A percentile compares a stretch with the other conserved stretches of the same genome.
Conservation (phyloP, 2,113 vertebrate genomes). For the Coreoperca whiteheadi region DNA sequence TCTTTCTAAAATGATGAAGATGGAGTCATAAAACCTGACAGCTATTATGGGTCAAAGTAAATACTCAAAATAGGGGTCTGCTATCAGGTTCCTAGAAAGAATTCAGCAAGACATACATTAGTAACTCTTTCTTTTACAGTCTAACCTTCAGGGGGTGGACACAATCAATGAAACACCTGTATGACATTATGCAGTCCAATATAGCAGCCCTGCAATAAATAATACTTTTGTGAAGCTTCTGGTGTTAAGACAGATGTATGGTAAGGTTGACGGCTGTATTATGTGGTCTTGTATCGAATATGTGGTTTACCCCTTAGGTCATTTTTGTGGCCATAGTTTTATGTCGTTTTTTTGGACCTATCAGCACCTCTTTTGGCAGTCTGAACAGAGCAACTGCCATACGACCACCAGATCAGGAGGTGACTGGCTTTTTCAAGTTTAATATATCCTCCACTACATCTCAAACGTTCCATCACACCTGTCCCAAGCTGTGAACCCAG, state of each 20-base stretch:
- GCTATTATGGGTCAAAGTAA: conserved; percentile 71
- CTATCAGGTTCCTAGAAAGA: conserved; percentile 58
- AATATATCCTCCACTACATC: neutral
- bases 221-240: conserved; percentile 24
- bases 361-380: too few species aligned
- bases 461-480: neutral
- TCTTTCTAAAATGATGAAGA: conserved; percentile 73
- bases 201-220: conserved; percentile 39
- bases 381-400: too few species aligned
- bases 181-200: conserved; percentile 29
- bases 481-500: conserved; percentile 21
- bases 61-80: conserved; percentile 61
- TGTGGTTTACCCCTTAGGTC: neutral
- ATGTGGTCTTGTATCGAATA: neutral
- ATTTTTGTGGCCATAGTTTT: too few species aligned
- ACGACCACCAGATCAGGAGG: neutral
- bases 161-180: conserved; percentile 57
- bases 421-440: neutral
- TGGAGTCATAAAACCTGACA: conserved; percentile 69
- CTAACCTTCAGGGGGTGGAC: conserved; percentile 41
- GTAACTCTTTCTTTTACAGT: conserved; percentile 62
- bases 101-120: conserved; percentile 41
- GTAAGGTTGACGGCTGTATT: neutral
- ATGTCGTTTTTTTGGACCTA: too few species aligned
- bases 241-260: neutral